A percentile compares a stretch with the other conserved stretches of the same genome.
Conservation (phyloP, 2,888 invertebrate species). For the Trichopria drosophilae region DNA sequence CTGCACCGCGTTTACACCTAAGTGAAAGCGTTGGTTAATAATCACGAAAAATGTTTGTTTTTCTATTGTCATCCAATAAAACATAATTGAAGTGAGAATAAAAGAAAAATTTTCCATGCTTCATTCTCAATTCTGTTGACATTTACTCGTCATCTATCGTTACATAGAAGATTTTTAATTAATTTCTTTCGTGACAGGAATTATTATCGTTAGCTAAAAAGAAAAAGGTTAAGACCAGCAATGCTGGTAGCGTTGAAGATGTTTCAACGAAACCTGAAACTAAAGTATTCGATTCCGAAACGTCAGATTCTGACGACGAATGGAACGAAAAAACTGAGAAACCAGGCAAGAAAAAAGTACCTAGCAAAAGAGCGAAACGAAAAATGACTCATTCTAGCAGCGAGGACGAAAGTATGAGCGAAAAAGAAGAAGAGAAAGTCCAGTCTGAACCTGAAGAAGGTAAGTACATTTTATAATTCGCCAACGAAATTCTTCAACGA, state of each 20-base stretch:
- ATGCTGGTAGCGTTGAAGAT: constrained; percentile 52
- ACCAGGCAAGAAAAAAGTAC: constrained; percentile 55
- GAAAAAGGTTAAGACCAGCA: constrained; percentile 64
- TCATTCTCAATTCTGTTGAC: no score
- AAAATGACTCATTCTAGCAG: constrained; percentile 60
- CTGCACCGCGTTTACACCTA: no score
- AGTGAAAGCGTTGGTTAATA: no score
- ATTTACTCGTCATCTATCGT: no score
- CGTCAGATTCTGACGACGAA: constrained; percentile 62
- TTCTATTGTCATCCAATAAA: no score
- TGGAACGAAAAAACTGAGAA: constrained; percentile 59
- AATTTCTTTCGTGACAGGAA: constrained; percentile 64
- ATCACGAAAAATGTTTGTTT: no score
- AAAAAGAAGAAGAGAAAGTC: constrained; percentile 61
- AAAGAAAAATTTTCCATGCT: no score
- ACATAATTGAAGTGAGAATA: no score
- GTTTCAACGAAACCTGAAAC: constrained; percentile 37
- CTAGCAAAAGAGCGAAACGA: constrained; percentile 55
- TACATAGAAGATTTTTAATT: no score
- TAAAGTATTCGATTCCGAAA: constrained; percentile 58
- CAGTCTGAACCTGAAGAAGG: constrained; percentile 87
- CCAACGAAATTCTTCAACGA: constrained; percentile 1
- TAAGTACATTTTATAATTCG: constrained; percentile 40
- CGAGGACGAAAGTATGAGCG: constrained; percentile 56
- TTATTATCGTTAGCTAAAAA: constrained; percentile 80